Base-by-base conservation (phyloP, 2,888 invertebrate species). In the Agrotis exclamationis region DNA sequence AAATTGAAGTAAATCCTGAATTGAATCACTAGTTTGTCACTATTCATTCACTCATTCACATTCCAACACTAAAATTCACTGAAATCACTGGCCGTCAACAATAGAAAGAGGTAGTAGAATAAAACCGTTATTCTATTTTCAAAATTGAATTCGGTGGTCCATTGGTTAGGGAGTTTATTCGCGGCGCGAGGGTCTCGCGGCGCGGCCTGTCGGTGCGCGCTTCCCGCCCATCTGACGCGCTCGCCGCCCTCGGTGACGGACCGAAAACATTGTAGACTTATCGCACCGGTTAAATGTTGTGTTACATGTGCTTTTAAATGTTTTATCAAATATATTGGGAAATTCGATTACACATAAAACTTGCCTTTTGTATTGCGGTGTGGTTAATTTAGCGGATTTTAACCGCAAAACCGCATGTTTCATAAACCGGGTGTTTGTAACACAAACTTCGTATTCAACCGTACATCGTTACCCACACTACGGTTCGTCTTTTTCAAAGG, bases 171-270 rank as follows among this genome's bases (percentile, higher is more conserved):
- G 54, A 28, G 63, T 73, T 79, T 80, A 85, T 79, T 78, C 76
- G 75, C 53, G 77, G 69, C 75, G 70, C 63, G 70, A 44, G 44
- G 70, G 75, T 80, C 81, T 82, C 76, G 78, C 81, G 87, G 90
- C 80, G 87, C 94, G 94, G 90, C 90, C 93, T 92, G 89, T 86
- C 87, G 88, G 88, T 85, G 85, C 90, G 89, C 86, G 85, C 83
- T 88, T 88, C 86, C 90, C 92, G 93, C 88, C 87, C 92, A 87
- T 93, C 91, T 95, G 94, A 89, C 94, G 94, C 85, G 87, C 85
- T 82, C 85, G 89, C 88, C 90, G 91, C 88, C 82, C 77, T 79
- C 76, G 67, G 70, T 74, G 72, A 73, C 75, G 79, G 78, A 73
- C 79, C 79, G 80, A 83, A 82, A 81, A 76, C 83, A 85, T 82